A percentile compares a stretch with the other conserved stretches of the same genome.
Evolutionary conservation across 2,888 invertebrate species (phyloP).

Genomic region (Lucinisca nassula): DNA sequence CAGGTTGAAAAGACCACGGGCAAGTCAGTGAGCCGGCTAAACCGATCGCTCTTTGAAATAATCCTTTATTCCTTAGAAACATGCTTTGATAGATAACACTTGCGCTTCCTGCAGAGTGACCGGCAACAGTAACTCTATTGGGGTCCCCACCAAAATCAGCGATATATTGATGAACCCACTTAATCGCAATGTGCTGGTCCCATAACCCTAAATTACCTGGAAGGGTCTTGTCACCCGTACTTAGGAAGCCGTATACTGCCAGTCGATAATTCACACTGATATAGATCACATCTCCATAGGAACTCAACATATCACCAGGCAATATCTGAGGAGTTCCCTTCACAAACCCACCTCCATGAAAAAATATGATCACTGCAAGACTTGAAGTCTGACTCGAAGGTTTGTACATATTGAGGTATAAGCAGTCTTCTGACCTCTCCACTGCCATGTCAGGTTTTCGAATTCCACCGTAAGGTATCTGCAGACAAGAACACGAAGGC

Average conservation of each 20-base stretch:
- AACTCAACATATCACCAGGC: conserved; percentile 21
- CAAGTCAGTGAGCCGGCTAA: conserved; percentile 72
- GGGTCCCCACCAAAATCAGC: conserved; percentile 79
- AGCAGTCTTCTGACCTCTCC: conserved; percentile 93
- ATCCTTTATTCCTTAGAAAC: conserved; percentile 69
- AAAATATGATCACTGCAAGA: conserved; percentile 95
- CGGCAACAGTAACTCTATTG: conserved; percentile 77
- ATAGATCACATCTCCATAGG: conserved; percentile 90
- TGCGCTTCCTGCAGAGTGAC: conserved; percentile 79
- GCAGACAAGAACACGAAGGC: neutral
- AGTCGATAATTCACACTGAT: conserved; percentile 97
- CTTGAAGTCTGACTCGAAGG: conserved; percentile 88
- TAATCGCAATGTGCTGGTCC: conserved; percentile 97
- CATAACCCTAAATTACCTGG: conserved; percentile 97
- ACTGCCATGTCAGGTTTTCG: neutral
- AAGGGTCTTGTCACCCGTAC: conserved; percentile 92
- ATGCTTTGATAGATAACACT: conserved; percentile 75
- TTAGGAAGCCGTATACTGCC: conserved; percentile 97
- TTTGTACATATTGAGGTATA: conserved; percentile 98
- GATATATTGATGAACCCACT: conserved; percentile 98
- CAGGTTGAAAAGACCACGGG: conserved; percentile 68
- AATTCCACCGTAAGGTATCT: neutral
- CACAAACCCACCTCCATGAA: conserved; percentile 98
- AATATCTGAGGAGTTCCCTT: conserved; percentile 92
- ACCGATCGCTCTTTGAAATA: conserved; percentile 78